These are phyloP conservation scores for Tachyglossus aculeatus DNA, from an alignment of 2,797 vertebrate species.

Conservation along the genomic window DNA sequence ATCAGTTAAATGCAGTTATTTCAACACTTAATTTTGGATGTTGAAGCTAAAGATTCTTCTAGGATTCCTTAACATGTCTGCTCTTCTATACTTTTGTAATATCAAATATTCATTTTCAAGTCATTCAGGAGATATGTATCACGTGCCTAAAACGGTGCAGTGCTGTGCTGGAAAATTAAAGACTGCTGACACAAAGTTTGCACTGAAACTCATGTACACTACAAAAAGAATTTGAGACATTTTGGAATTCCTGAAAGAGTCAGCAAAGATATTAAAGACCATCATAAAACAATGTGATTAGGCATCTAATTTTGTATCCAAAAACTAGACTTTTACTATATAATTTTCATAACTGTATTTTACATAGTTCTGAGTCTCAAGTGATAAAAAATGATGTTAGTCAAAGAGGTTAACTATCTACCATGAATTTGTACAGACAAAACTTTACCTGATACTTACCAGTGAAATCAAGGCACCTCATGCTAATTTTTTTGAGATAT, in stretches of 20 bases:
- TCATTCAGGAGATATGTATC: no score
- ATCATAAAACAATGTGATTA: no score
- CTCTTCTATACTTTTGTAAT: background rate
- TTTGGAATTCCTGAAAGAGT: no score
- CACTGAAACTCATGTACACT: no score
- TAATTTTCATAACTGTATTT: no score
- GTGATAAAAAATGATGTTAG: no score
- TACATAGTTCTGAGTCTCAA: no score
- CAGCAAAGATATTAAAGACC: no score
- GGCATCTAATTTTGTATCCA: no score
- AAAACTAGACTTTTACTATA: conserved; percentile 8
- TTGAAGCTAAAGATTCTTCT: background rate
- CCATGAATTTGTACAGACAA: background rate
- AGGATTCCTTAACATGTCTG: background rate
- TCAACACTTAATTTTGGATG: background rate
- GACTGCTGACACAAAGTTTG: no score
- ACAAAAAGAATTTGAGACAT: no score
- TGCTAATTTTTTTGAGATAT: conserved; percentile 85
- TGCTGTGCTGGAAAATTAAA: background rate
- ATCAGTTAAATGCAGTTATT: background rate
- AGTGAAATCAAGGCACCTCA: conserved; percentile 86
- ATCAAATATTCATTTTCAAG: background rate
- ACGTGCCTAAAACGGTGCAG: background rate
- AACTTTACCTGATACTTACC: conserved; percentile 73
- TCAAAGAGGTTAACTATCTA: background rate